Evolutionary conservation across 2,888 invertebrate species (phyloP).

Genomic region (Acleris literana): DNA sequence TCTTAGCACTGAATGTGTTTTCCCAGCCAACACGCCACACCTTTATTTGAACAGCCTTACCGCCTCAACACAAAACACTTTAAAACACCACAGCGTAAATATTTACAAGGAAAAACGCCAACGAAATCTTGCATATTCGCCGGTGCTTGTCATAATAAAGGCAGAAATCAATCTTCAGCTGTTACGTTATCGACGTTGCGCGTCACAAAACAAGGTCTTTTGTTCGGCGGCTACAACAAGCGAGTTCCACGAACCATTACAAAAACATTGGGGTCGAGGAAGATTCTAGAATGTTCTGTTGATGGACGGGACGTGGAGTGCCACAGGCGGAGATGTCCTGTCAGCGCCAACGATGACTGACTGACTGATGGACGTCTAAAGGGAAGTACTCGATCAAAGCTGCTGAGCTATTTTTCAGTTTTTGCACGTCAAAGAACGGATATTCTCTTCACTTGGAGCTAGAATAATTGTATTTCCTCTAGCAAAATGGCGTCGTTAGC

Average conservation of each 20-base stretch:
- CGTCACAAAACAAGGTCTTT: slow-evolving; percentile 38
- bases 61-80: slow-evolving; percentile 6
- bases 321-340: slow-evolving; percentile 4
- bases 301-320: slow-evolving; percentile 20
- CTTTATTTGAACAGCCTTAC: neutral
- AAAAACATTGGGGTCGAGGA: slow-evolving; percentile 36
- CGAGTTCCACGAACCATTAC: slow-evolving; percentile 35
- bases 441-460: too few species aligned
- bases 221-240: slow-evolving; percentile 35
- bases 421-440: too few species aligned
- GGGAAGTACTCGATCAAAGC: too few species aligned
- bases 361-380: neutral
- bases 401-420: too few species aligned
- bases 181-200: slow-evolving; percentile 33
- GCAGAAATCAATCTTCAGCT: slow-evolving; percentile 27
- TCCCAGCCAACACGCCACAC: too few species aligned
- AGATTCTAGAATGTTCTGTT: slow-evolving; percentile 25
- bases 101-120: slow-evolving; percentile 24
- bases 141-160: slow-evolving; percentile 28
- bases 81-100: slow-evolving; percentile 26
- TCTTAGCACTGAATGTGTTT: too few species aligned
- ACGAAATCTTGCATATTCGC: slow-evolving; percentile 10
- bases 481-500: too few species aligned
- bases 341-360: neutral
- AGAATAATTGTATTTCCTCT: too few species aligned